Evolutionary conservation across 2,888 invertebrate species (phyloP).

Genomic region (Drosophila trichaetosa): DNA sequence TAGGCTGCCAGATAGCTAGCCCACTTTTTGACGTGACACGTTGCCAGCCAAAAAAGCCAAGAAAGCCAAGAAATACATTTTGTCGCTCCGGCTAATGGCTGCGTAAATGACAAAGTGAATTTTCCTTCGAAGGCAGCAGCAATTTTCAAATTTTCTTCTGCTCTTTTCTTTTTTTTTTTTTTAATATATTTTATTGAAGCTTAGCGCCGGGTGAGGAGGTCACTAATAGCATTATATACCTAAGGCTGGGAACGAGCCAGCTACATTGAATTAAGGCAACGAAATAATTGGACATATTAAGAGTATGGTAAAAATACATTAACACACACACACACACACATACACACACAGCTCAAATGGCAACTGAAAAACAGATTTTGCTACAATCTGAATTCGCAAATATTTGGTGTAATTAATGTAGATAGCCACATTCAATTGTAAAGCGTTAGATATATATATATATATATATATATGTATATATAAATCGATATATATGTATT

Average conservation of each 20-base stretch:
- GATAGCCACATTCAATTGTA: no score
- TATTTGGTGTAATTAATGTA: background rate
- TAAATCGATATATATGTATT: background rate
- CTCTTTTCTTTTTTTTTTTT: background rate
- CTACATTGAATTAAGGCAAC: constrained; percentile 46
- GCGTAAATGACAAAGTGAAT: constrained; percentile 79
- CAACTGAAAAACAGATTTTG: background rate
- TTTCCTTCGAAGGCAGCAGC: constrained; percentile 49
- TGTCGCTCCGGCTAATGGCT: constrained; percentile 72
- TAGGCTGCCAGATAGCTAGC: constrained; percentile 33
- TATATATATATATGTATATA: background rate
- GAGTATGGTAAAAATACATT: constrained; percentile 30
- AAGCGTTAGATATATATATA: background rate
- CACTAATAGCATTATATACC: constrained; percentile 61
- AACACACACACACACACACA: constrained; percentile 25
- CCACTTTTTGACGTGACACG: constrained; percentile 73
- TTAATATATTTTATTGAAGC: constrained; percentile 30
- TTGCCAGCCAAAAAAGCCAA: constrained; percentile 17
- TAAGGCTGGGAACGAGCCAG: constrained; percentile 27
- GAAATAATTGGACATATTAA: constrained; percentile 46
- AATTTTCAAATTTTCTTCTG: constrained; percentile 18
- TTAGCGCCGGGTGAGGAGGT: constrained; percentile 41
- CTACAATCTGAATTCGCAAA: background rate
- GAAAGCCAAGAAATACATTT: constrained; percentile 50
- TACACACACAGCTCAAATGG: constrained; percentile 27